Conservation (phyloP, 2,888 invertebrate species). For the Opisthograptis luteolata region DNA sequence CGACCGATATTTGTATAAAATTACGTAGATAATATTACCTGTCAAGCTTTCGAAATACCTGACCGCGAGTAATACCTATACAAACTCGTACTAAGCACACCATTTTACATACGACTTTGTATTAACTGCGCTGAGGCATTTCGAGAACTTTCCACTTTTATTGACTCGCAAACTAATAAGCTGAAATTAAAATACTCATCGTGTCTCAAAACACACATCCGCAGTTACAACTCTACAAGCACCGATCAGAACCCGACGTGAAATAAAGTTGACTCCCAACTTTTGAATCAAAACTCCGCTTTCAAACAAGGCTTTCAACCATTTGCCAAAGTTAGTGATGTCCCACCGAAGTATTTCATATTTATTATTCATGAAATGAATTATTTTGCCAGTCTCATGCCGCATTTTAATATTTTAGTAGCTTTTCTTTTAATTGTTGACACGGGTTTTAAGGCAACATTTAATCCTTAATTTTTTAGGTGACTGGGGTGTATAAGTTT, state of each 20-base stretch:
- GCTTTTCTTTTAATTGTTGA: too few species aligned
- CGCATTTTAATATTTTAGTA: constrained; percentile 38
- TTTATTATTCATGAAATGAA: constrained; percentile 27
- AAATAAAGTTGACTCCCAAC: constrained; percentile 38
- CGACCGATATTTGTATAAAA: not conserved
- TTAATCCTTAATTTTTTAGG: too few species aligned
- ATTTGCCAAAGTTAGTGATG: constrained; percentile 34
- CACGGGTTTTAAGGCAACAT: too few species aligned
- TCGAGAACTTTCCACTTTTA: constrained; percentile 18
- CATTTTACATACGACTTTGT: too few species aligned
- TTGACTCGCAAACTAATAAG: constrained; percentile 25
- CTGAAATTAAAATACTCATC: constrained; percentile 33
- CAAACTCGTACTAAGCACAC: not conserved
- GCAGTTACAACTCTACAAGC: constrained; percentile 32
- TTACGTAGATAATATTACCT: not conserved
- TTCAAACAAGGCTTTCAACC: constrained; percentile 30
- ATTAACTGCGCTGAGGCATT: too few species aligned
- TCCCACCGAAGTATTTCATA: constrained; percentile 20
- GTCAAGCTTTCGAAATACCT: constrained; percentile 3
- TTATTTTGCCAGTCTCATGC: constrained; percentile 18
- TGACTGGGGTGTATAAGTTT: too few species aligned
- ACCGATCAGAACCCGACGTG: constrained; percentile 22
- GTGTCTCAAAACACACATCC: constrained; percentile 34
- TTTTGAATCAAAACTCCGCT: constrained; percentile 38
- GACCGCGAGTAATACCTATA: constrained; percentile 4